Base-by-base conservation (phyloP, 53 echinoderm and acorn worm species). In the Actinopyga echinites region DNA sequence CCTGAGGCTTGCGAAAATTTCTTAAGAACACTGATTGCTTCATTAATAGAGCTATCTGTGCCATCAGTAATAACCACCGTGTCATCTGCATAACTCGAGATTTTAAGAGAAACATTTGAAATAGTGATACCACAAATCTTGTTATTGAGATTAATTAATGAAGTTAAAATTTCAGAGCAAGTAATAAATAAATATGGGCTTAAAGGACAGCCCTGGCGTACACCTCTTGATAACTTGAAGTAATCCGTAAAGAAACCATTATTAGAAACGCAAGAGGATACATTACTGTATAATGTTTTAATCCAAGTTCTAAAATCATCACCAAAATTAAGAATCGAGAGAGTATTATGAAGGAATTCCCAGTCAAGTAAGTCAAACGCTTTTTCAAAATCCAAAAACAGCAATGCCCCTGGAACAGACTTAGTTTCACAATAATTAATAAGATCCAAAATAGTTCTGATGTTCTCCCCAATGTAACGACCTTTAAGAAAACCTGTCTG, bases 401-500 rank as follows among this genome's bases (percentile, higher is more conserved):
- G 0, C 15, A 74, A 45, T 1, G 30, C 45, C 0, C 75, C 52
- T 22, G 75, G 49, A 4, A 53, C 6, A 74, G 4, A 4, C 2
- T 44, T 25, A n/a, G 20, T 23, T 13, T 49, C 19, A 26, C 49
- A 49, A 45, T 49, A 44, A 45, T 44, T 23, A 45, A 74, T 53
- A 0, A 53, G 24, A 24, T n/a, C 75, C 2, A 74, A 25, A 37
- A 82, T 64, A 9, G 38, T 2, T n/a, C 64, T 28, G 37, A 82
- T 13, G 24, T 64, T 62, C 15, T 61, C 62, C 1, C 65, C 83
- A 24, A 82, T 82, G 22, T 6, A 64, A 2, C 28, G 64, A 5
- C 64, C 42, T 25, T 82, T 82, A 64, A 0, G n/a, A 24, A 60
- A 62, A 22, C 20, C 64, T 38, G 82, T 28, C 34, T 81, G 61